Conservation (phyloP, 2,888 invertebrate genomes). For the Stegana nigrithorax region DNA sequence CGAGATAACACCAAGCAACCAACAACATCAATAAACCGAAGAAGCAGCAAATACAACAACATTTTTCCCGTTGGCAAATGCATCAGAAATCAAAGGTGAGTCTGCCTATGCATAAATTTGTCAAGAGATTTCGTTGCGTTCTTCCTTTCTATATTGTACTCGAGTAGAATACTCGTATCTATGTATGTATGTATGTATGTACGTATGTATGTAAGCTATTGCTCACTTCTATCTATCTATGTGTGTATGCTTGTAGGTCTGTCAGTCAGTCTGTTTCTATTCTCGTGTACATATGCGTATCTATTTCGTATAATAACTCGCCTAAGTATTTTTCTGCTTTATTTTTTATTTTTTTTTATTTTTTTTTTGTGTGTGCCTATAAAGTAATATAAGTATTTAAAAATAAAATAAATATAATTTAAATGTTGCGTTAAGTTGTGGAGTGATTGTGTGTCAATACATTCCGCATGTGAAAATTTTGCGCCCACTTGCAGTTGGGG, state of each 20-base stretch:
- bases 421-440: slow-evolving; percentile 11
- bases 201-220: too few relatives aligned
- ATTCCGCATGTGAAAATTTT: too few relatives aligned
- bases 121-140: background rate
- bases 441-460: background rate
- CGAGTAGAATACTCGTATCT: too few relatives aligned
- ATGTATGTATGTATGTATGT: background rate
- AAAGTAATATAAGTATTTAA: background rate
- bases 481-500: too few relatives aligned
- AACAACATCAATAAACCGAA: background rate
- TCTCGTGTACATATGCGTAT: too few relatives aligned
- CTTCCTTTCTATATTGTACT: slow-evolving; percentile 4
- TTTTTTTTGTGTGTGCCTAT: background rate
- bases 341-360: background rate
- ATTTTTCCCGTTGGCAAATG: slow-evolving; percentile 22
- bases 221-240: background rate
- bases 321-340: too few relatives aligned
- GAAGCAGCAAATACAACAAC: background rate
- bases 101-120: slow-evolving; percentile 18
- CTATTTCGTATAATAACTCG: too few relatives aligned
- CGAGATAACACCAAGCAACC: background rate
- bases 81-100: slow-evolving; percentile 36
- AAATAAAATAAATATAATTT: slow-evolving; percentile 7
- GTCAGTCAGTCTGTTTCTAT: background rate
- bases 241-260: background rate